Evolutionary conservation across 1,140 invertebrate genomes (phyloP), one percentile per base, ranked within the genome.

Genomic region (Aphelenchoides fujianensis): DNA sequence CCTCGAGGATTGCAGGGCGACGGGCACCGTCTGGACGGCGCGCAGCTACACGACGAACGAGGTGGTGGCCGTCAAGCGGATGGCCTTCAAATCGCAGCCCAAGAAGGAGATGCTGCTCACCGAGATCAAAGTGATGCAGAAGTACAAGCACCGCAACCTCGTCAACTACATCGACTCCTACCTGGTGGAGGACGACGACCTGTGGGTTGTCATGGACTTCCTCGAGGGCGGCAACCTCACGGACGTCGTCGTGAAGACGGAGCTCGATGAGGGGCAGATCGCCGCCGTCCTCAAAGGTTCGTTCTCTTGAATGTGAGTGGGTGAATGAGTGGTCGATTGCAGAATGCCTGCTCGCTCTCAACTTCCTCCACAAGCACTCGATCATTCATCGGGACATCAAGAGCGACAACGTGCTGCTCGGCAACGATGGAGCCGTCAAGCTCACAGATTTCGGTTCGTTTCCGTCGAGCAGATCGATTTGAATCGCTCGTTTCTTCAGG

Each of bases 161-260:
- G 88, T 88, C 32, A 88, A 88, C 82, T 88, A 84, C 70, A 81
- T 85, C 52, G 84, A 85, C 53, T 80, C 74, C 16, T 83, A 74
- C 61, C 68, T 83, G 12, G 79, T 84, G 5, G 75, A 79, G 36
- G 82, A 85, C 52, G 79, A 85, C 57, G 86, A 88, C 80, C 77
- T 88, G 16, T 88, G 88, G 88, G 87, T 88, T 30, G 86, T 88
- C 3, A 88, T 88, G 88, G 88, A 88, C 74, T 88, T 86, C 73
- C 74, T 88, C 5, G 87, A 88, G 75, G 88, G 88, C 55, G 88
- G 88, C 19, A 86, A 87, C 31, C 80, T 88, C 16, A 88, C 88
- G 0, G 87, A 88, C 75, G 87, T 88, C 69, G 87, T 88, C 48
- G 86, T 86, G 9, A 87, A 88, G 74, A 88, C 88, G 1, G 85